Evolutionary conservation across 2,797 vertebrate species (phyloP), one percentile per base, ranked within the genome.

Genomic region (Astyanax mexicanus): DNA sequence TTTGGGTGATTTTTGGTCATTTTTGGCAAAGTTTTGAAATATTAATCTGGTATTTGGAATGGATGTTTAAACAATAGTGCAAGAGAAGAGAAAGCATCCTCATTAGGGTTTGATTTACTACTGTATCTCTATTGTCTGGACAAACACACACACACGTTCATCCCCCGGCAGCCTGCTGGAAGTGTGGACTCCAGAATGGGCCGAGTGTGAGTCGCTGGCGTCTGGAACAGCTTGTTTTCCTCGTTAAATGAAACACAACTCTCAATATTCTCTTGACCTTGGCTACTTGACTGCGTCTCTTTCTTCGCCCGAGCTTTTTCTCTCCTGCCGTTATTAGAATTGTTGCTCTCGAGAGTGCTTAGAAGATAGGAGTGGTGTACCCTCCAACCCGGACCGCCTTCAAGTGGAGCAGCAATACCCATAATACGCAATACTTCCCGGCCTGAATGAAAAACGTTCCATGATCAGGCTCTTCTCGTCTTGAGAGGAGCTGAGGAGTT

Each of bases 181-280:
- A 58, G 7, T 47, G 3, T 29, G 42, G 40, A 66, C 10, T 11
- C 17, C 12, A 35, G 17, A 55, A 32, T 52, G n/a, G 29, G 29
- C 29, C 29, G 2, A 5, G 29, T 32, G 2, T 5, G 2, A 32
- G 29, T 32, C 29, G 32, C 29, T 32, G 29, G 29, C 60, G 58
- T 35, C 51, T 60, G 64, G 40, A 75, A 52, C 19, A 68, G 68
- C 54, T 67, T 73, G 74, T 83, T 81, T 71, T 83, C 40, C 27
- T 64, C 52, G 25, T 67, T 58, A 72, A 70, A 12, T 74, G 35
- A 49, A 79, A 77, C 67, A 73, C 38, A 80, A 82, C 52, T 69
- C 64, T 66, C 55, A 72, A 78, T 78, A 61, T 81, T 68, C 81
- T 71, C 51, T 80, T 82, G 74, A 81, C 81, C 80, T 72, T 82